These are phyloP conservation scores for Ploceus nigricollis DNA, from an alignment of 2,113 vertebrate genomes.

Conservation along the genomic window DNA sequence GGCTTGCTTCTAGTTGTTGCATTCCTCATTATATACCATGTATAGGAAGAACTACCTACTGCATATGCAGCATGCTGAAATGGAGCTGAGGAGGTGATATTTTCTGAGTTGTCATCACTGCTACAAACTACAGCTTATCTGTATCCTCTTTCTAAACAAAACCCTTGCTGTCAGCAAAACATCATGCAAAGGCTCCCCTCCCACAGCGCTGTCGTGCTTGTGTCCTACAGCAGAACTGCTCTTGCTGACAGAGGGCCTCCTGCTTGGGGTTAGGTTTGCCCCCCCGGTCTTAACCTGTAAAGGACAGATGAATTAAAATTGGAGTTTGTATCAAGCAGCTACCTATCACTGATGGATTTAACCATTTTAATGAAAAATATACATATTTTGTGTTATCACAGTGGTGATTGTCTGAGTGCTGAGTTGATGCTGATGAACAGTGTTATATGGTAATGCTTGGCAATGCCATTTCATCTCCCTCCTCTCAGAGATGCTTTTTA, in stretches of 20 bases:
- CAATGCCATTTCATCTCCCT: neutral
- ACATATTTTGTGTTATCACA: neutral
- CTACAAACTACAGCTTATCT: neutral
- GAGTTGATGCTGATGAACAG: neutral
- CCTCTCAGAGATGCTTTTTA: neutral
- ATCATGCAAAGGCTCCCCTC: neutral
- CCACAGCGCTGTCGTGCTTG: neutral
- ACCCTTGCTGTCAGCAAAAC: neutral
- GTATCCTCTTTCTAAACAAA: neutral
- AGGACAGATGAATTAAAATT: neutral
- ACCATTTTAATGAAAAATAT: neutral
- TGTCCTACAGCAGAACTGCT: neutral
- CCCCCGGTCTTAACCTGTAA: neutral
- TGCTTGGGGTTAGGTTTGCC: neutral
- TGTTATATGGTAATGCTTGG: neutral
- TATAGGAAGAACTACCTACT: neutral
- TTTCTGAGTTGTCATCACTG: neutral
- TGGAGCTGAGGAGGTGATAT: neutral
- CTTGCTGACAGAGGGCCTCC: neutral
- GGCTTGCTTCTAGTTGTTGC: neutral
- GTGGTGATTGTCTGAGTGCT: neutral
- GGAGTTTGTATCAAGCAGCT: neutral
- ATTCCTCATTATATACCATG: fast-evolving
- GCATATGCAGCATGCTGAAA: neutral
- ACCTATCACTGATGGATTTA: neutral